Percentiles rank a stretch among this genome's conserved stretches.
These are phyloP conservation scores for Steinernema scapterisci DNA, from an alignment of 2,888 invertebrate species.

Conservation along the genomic window DNA sequence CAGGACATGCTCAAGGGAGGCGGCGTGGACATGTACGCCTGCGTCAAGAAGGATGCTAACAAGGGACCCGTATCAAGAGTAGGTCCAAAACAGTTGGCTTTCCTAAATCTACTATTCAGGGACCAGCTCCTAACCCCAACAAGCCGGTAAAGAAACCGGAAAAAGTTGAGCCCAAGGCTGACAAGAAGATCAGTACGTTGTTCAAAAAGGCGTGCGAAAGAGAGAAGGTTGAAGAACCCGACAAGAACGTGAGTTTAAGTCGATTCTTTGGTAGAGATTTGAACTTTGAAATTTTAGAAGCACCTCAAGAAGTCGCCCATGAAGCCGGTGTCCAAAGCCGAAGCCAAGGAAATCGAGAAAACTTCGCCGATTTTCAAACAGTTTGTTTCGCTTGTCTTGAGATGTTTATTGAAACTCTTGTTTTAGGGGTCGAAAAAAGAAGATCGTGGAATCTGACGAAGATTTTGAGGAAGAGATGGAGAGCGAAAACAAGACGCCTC, in stretches of 20 bases:
- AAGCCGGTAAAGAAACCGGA: slow-evolving; percentile 9
- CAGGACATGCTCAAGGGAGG: not conserved
- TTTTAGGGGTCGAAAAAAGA: not conserved
- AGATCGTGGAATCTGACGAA: not conserved
- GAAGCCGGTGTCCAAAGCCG: not conserved
- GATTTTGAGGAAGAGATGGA: not conserved
- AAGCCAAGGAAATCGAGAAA: not conserved
- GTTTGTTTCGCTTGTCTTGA: too few species aligned
- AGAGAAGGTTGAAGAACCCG: slow-evolving; percentile 25
- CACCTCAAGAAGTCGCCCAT: slow-evolving; percentile 14
- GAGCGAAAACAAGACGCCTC: not conserved
- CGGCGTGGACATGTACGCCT: not conserved
- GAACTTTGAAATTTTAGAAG: slow-evolving; percentile 6
- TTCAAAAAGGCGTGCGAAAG: slow-evolving; percentile 10
- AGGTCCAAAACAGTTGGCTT: not conserved
- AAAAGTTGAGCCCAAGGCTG: slow-evolving; percentile 10
- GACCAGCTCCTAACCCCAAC: slow-evolving; percentile 6
- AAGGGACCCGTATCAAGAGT: not conserved
- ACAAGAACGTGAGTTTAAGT: not conserved
- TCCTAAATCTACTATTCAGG: not conserved
- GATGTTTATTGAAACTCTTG: too few species aligned
- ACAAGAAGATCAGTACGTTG: slow-evolving; percentile 12
- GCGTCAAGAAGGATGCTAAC: not conserved
- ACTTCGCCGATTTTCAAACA: slow-evolving; percentile 7
- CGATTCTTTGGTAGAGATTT: not conserved